Base-by-base conservation (phyloP, 2,113 vertebrate genomes). In the Conger conger region DNA sequence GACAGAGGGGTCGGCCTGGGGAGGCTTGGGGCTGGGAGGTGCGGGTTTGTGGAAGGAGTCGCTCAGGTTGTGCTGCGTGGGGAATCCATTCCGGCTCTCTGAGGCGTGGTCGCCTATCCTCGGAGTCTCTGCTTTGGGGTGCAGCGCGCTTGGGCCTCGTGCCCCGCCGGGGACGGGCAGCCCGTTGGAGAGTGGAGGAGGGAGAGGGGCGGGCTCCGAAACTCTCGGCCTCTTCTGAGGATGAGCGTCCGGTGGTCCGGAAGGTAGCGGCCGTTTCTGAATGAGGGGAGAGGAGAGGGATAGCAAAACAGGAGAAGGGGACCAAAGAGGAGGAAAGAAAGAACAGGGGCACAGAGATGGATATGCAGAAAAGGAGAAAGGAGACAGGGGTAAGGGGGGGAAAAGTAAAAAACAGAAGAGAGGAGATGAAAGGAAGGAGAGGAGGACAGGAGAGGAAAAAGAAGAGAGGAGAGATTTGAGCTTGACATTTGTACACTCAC, bases 231-330 rank as follows among this genome's bases (percentile, higher is more conserved):
- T 96, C 91, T 95, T 96, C n/a, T 93, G 92, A 54, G 90, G 92
- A 84, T 94, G 93, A 76, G 82, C 92, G 86, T 92, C 92, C 83
- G 90, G 86, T 57, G 86, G 85, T n/a, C 94, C 93, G 23, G 91
- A 90, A 86, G 91, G 88, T 85, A 94, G 84, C 77, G 93, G 92
- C 2, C 96, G 95, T 94, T 96, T 96, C 96, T 96, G 80, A 53
- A 60, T 15, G 63, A 50, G 88, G 54, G 82, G 40, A 76, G 42
- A 63, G 57, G 4, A 27, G 18, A 23, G 8, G 23, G 27, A 63
- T 7, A 5, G 83, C 9, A 60, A 20, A 20, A 20, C 2, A 27
- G 23, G 6, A 77, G 40, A 53, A 73, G 27, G 57, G 63, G 15
- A 1, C 9, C 23, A 4, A 20, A 57, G 54, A 9, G 57, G 4